phyloP scores from a whole-genome alignment of 2,888 invertebrate genomes.

The Diplazon laetatorius region DNA sequence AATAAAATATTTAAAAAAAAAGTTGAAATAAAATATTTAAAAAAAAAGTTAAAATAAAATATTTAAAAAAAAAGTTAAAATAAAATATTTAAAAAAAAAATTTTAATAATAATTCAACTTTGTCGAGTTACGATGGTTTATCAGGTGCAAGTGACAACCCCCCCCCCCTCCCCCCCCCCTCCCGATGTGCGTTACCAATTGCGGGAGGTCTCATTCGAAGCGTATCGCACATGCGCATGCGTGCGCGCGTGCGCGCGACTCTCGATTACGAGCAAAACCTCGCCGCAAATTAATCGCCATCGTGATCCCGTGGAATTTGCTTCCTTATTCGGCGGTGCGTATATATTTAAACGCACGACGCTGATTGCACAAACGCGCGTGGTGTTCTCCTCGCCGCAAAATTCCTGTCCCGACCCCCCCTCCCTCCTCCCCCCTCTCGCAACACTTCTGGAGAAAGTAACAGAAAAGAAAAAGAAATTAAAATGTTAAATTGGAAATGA shows the following conservation, averaged over 20 bases:
- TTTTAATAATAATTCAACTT: too few relatives aligned
- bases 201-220: constrained; percentile 3
- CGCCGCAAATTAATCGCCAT: constrained; percentile 66
- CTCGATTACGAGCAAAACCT: constrained; percentile 60
- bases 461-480: background rate
- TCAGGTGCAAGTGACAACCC: too few relatives aligned
- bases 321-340: constrained; percentile 68
- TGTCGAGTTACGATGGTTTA: too few relatives aligned
- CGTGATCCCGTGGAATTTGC: constrained; percentile 65
- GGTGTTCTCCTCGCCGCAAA: background rate
- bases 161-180: too few relatives aligned
- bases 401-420: constrained; percentile 7
- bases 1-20: constrained; percentile 30
- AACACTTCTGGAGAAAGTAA: constrained; percentile 24
- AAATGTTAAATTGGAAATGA: too few relatives aligned
- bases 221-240: constrained; percentile 15
- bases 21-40: too few relatives aligned
- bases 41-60: too few relatives aligned
- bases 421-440: too few relatives aligned
- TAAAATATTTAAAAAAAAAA: too few relatives aligned
- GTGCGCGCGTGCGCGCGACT: constrained; percentile 1
- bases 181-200: too few relatives aligned
- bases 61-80: background rate
- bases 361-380: constrained; percentile 62
- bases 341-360: constrained; percentile 15